phyloP scores from a whole-genome alignment of 2,797 vertebrate species.

The Danio aesculapii region DNA sequence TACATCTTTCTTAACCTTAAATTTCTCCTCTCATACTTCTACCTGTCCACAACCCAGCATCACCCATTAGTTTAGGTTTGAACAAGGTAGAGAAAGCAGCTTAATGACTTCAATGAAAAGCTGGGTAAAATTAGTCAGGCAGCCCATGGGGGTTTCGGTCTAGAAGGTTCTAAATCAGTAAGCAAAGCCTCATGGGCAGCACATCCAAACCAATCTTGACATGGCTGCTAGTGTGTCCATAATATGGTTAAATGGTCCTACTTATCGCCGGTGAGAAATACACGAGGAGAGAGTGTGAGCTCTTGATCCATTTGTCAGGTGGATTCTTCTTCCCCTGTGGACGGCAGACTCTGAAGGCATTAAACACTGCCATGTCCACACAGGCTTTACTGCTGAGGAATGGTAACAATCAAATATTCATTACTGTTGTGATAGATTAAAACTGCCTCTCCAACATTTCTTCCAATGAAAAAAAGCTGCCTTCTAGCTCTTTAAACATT shows the following conservation, averaged over 20 bases:
- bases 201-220: slow-evolving; percentile 49
- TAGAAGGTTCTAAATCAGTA: slow-evolving; percentile 54
- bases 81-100: background rate
- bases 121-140: slow-evolving; percentile 52
- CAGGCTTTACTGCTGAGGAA: slow-evolving; percentile 50
- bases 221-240: slow-evolving; percentile 26
- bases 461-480: background rate
- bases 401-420: slow-evolving; percentile 54
- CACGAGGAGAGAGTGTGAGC: slow-evolving; percentile 20
- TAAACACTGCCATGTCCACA: slow-evolving; percentile 50
- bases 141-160: slow-evolving; percentile 24
- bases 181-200: slow-evolving; percentile 26
- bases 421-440: slow-evolving; percentile 57
- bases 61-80: background rate
- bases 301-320: slow-evolving; percentile 60
- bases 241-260: slow-evolving; percentile 54
- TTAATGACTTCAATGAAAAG: slow-evolving; percentile 55
- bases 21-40: background rate
- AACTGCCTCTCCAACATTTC: slow-evolving; percentile 34
- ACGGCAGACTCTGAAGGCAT: slow-evolving; percentile 48
- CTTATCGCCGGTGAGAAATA: slow-evolving; percentile 47
- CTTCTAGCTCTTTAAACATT: background rate
- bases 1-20: too few relatives aligned
- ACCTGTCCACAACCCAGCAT: slow-evolving; percentile 3
- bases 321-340: slow-evolving; percentile 52